Evolutionary conservation across 1,140 invertebrate species (phyloP).

Genomic region (Ptiloglossa arizonensis): DNA sequence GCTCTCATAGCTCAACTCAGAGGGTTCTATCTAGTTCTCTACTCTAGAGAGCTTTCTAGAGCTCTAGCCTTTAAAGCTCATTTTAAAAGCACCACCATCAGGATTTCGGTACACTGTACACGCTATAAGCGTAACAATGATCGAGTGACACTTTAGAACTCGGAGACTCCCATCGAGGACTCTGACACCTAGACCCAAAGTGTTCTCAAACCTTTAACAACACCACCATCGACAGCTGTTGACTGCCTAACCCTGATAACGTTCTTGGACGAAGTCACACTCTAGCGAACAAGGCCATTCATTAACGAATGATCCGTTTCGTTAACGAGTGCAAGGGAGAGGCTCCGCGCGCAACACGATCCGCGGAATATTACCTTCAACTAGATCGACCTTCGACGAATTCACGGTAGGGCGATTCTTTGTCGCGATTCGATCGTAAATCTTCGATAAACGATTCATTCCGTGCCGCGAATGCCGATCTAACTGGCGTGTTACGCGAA

Average conservation of each 20-base stretch:
- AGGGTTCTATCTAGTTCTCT: too few species aligned
- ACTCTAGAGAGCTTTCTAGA: too few species aligned
- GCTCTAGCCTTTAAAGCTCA: too few species aligned
- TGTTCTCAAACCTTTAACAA: too few species aligned
- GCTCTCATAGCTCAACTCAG: too few species aligned
- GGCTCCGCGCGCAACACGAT: neutral
- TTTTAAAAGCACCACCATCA: too few species aligned
- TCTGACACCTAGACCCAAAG: too few species aligned
- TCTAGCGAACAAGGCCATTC: neutral
- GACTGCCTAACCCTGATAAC: neutral
- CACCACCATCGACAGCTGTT: too few species aligned
- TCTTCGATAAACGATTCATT: conserved; percentile 2
- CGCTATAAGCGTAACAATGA: too few species aligned
- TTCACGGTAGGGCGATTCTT: neutral
- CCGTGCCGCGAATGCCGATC: conserved; percentile 7
- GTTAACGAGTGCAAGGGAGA: conserved; percentile 23
- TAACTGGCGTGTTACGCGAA: conserved; percentile 7
- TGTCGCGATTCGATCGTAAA: conserved; percentile 1
- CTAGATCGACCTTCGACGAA: conserved; percentile 6
- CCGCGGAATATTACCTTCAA: neutral
- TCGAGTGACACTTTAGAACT: too few species aligned
- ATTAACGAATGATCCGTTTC: conserved; percentile 24
- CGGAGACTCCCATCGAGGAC: too few species aligned
- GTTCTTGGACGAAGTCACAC: neutral
- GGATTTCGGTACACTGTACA: too few species aligned